Evolutionary conservation across 2,113 vertebrate species (phyloP).

Genomic region (Xiphias gladius): DNA sequence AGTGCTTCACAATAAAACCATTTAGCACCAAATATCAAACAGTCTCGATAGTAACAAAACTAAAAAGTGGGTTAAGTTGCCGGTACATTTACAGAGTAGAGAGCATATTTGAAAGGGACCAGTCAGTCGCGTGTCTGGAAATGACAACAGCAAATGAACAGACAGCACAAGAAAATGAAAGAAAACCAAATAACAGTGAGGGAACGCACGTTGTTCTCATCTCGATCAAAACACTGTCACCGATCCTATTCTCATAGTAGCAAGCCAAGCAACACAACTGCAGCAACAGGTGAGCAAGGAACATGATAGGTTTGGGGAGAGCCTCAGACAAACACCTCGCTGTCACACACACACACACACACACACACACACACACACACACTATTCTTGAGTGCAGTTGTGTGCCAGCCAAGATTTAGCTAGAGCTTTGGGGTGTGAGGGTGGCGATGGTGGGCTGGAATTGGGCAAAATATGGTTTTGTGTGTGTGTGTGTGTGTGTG

Average conservation of each 20-base stretch:
- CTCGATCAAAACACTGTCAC: conserved; percentile 59
- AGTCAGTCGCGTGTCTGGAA: background rate
- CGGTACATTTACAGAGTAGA: background rate
- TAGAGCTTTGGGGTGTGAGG: conserved; percentile 67
- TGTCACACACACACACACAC: conserved; percentile 48
- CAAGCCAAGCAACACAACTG: conserved; percentile 81
- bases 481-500: conserved; percentile 59
- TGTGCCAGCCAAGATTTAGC: conserved; percentile 71
- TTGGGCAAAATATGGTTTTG: conserved; percentile 69
- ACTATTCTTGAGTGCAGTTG: conserved; percentile 59
- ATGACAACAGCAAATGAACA: background rate
- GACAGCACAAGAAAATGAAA: background rate
- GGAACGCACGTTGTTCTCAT: background rate
- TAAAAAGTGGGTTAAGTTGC: background rate
- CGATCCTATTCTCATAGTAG: too few species aligned
- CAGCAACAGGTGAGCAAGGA: too few species aligned
- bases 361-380: conserved; percentile 45
- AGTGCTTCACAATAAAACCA: background rate
- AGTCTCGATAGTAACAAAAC: background rate
- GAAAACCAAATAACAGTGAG: conserved; percentile 16
- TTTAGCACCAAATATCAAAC: background rate
- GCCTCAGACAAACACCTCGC: too few species aligned
- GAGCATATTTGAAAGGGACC: background rate
- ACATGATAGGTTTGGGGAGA: conserved; percentile 75
- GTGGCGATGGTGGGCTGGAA: conserved; percentile 67